A percentile compares a stretch with the other conserved stretches of the same genome.
Evolutionary conservation across 2,113 vertebrate genomes (phyloP).

Genomic region (Dunckerocampus dactyliophorus): DNA sequence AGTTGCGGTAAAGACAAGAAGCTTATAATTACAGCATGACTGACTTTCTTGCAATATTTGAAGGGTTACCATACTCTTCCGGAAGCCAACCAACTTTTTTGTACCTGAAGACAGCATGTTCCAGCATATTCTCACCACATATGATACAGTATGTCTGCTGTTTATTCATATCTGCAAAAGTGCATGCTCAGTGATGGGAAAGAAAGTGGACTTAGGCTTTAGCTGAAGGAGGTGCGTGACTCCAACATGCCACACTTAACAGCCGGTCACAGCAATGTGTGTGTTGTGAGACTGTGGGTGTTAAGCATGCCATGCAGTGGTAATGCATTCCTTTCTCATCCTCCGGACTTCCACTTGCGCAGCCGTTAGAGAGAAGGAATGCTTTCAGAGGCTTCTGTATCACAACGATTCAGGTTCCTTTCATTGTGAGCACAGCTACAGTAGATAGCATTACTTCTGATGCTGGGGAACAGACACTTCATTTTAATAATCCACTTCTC

Average conservation of each 20-base stretch:
- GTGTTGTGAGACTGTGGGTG: constrained; percentile 50
- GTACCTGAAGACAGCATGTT: constrained; percentile 7
- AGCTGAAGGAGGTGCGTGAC: constrained; percentile 12
- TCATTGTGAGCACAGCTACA: constrained; percentile 11
- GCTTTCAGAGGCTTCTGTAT: constrained; percentile 22
- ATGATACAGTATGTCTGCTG: not conserved
- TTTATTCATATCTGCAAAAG: constrained; percentile 13
- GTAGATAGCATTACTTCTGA: not conserved
- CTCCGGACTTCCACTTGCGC: constrained; percentile 38
- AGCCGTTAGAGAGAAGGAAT: constrained; percentile 39
- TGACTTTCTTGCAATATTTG: constrained; percentile 36
- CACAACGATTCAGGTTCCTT: constrained; percentile 4
- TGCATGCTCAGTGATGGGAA: constrained; percentile 23
- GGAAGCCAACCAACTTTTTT: constrained; percentile 23
- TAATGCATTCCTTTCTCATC: constrained; percentile 58
- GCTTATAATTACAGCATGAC: constrained; percentile 37
- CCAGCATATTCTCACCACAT: constrained; percentile 14
- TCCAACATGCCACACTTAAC: constrained; percentile 24
- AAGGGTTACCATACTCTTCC: constrained; percentile 28
- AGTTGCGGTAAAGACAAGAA: constrained; percentile 37
- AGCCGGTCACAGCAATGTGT: constrained; percentile 41
- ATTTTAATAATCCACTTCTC: too few relatives aligned
- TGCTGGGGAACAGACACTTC: not conserved
- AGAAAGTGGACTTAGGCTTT: constrained; percentile 6
- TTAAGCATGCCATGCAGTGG: constrained; percentile 55